Percentiles rank a stretch among this genome's conserved stretches.
Evolutionary conservation across 2,797 vertebrate species (phyloP).

Genomic region (Saxicola maurus): DNA sequence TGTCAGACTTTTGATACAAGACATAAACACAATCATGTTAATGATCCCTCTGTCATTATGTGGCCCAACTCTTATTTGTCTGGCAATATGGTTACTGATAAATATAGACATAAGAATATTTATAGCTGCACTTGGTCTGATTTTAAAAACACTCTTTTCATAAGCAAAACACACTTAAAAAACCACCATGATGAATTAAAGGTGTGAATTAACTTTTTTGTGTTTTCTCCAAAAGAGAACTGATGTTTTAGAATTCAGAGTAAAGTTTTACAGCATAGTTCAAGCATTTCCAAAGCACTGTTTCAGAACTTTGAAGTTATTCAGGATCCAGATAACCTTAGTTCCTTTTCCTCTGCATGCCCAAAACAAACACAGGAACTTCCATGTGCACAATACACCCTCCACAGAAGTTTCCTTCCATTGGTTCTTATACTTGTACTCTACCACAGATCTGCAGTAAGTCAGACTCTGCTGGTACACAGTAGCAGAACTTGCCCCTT

Average conservation of each 20-base stretch:
- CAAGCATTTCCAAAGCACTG: neutral
- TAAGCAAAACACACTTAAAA: neutral
- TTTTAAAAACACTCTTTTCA: neutral
- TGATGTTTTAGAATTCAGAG: neutral
- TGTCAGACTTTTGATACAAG: neutral
- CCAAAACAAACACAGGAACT: conserved; percentile 34
- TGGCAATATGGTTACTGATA: neutral
- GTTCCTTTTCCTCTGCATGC: neutral
- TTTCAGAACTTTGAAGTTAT: neutral
- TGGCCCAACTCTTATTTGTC: neutral
- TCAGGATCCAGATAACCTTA: neutral
- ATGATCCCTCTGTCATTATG: neutral
- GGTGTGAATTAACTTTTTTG: neutral
- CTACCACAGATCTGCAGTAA: neutral
- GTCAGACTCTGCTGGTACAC: neutral
- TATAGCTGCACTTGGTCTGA: neutral
- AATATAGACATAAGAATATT: neutral
- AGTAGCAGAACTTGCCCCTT: neutral
- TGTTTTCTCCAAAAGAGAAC: neutral
- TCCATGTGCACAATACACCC: neutral
- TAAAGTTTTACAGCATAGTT: neutral
- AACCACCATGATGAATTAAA: neutral
- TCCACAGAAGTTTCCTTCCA: neutral
- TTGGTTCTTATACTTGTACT: neutral
- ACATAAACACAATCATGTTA: neutral